phyloP scores from a whole-genome alignment of 2,113 vertebrate genomes.

The Nerophis lumbriciformis region DNA sequence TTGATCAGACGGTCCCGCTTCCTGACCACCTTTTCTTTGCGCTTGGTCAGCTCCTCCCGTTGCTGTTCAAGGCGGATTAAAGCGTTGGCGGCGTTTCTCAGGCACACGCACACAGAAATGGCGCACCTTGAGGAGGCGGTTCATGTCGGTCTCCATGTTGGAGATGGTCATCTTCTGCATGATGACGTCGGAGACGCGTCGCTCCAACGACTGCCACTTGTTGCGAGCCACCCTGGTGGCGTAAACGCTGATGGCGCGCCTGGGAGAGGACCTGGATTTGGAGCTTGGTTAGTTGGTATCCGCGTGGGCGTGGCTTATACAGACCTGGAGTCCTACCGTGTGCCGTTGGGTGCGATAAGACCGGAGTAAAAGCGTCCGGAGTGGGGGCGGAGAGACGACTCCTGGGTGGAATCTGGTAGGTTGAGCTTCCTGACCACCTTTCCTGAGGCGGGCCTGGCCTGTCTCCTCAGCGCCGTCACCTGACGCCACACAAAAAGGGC shows the following conservation, averaged over 20 bases:
- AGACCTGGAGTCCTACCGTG: constrained; percentile 69
- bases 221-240: constrained; percentile 83
- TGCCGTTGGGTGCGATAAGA: constrained; percentile 73
- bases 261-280: constrained; percentile 76
- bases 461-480: constrained; percentile 90
- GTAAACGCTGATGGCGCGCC: constrained; percentile 76
- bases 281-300: too few relatives aligned
- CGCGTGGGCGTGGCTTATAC: background rate
- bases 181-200: constrained; percentile 87
- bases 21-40: constrained; percentile 86
- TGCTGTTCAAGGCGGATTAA: constrained; percentile 69
- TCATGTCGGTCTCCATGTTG: constrained; percentile 98
- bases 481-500: constrained; percentile 35
- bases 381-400: constrained; percentile 71
- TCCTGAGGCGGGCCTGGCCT: constrained; percentile 88
- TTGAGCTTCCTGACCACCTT: constrained; percentile 81
- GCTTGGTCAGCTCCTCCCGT: constrained; percentile 93
- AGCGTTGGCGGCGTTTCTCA: background rate
- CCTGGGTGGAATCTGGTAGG: constrained; percentile 75
- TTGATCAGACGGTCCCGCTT: constrained; percentile 78
- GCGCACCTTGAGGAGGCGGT: constrained; percentile 84
- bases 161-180: constrained; percentile 98
- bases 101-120: background rate
- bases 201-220: constrained; percentile 93
- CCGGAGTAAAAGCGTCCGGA: constrained; percentile 80